Percentiles rank a stretch among this genome's conserved stretches.
phyloP scores from a whole-genome alignment of 1,140 invertebrate genomes.

The Scaptomyza montana region DNA sequence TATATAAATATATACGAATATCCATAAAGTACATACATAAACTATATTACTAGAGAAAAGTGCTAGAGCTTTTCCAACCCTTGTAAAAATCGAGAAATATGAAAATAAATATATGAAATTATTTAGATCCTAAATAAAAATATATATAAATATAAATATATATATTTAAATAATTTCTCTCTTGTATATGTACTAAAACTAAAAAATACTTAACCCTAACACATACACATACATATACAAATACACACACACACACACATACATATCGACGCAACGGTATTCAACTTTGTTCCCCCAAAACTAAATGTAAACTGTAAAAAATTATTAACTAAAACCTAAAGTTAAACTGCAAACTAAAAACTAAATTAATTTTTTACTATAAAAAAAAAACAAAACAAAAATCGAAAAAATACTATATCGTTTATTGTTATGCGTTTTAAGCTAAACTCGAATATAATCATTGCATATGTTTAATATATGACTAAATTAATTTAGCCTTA shows the following conservation, averaged over 20 bases:
- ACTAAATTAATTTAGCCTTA: constrained; percentile 67
- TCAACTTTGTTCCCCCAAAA: constrained; percentile 65
- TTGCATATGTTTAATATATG: constrained; percentile 53
- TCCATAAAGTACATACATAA: constrained; percentile 36
- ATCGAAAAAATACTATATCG: constrained; percentile 60
- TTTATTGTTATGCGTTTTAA: constrained; percentile 79
- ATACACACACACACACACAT: constrained; percentile 23
- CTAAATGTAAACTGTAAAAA: constrained; percentile 67
- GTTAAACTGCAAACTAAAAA: constrained; percentile 29
- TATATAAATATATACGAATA: constrained; percentile 5
- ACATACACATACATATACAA: constrained; percentile 2
- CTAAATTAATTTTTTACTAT: constrained; percentile 5
- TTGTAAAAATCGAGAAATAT: constrained; percentile 15
- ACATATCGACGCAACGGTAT: constrained; percentile 64
- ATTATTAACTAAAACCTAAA: constrained; percentile 27
- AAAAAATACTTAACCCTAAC: constrained; percentile 29
- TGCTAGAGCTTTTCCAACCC: constrained; percentile 37
- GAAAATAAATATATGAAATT: constrained; percentile 37
- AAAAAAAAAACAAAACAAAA: constrained; percentile 13
- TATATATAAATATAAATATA: constrained; percentile 7
- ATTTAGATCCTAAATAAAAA: constrained; percentile 30
- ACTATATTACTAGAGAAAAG: constrained; percentile 34
- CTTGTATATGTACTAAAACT: constrained; percentile 69
- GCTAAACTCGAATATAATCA: constrained; percentile 77
- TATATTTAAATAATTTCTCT: constrained; percentile 46